Evolutionary conservation across 2,113 vertebrate species (phyloP), one percentile per base, ranked within the genome.

Genomic region (Nycticorax nycticorax): DNA sequence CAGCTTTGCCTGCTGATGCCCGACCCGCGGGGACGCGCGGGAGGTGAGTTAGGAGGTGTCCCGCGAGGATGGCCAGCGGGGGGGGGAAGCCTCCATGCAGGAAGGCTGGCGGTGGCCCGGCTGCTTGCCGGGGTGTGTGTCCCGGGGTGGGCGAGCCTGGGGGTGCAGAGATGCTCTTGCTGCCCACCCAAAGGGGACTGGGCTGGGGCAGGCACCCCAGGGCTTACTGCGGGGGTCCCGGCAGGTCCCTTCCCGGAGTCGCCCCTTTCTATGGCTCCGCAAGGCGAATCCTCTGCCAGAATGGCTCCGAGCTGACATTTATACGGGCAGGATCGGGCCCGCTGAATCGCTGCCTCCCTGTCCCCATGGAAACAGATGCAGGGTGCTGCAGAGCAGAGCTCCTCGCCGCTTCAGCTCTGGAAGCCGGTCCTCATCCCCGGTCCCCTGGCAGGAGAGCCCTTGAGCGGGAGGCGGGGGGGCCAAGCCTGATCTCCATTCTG

Each of bases 351-450:
- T 64, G 87, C 68, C 56, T 55, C 87, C 17, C 56, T 45, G 96
- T 97, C 97, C 96, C 97, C 95, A 95, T 97, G 97, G 96, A 96
- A 97, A 97, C 94, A 15, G 91, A 43, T 55, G 91, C 10, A 8
- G 93, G 94, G 87, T 95, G 96, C 93, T 68, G 86, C 72, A 48
- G 93, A 86, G 35, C 75, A 5, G 43, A 56, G 85, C 79, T 68
- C 11, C 59, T 30, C 0, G 2, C 32, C 3, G 87, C 89, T 52
- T 33, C 0, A 4, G 4, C 74, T 47, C 73, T 22, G 85, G 52
- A 7, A 62, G 83, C 55, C 0, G 39, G 6, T 35, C 48, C 85
- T 56, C 41, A 13, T 41, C 88, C 68, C 50, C 1, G 3, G 37
- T 47, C 88, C 86, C 73, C 66, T 17, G 60, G 41, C 92, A 69